Evolutionary conservation across 2,113 vertebrate species (phyloP), one percentile per base, ranked within the genome.

Genomic region (Gasterosteus aculeatus): DNA sequence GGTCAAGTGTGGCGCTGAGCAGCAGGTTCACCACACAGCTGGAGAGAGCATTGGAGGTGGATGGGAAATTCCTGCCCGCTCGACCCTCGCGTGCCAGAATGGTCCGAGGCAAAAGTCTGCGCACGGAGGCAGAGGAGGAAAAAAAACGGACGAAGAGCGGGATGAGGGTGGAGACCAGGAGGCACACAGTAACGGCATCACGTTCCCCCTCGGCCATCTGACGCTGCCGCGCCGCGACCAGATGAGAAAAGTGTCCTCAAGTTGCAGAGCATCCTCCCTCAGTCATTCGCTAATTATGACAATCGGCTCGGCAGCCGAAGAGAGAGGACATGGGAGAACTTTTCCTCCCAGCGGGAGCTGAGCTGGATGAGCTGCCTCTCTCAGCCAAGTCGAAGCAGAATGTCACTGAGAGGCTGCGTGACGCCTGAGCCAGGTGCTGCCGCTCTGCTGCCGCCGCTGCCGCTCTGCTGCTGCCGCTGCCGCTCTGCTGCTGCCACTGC

Each of bases 1-100:
- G 88, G 88, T 91, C 82, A 90, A 89, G 82, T 87, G 80, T 53
- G 59, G 71, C 58, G 29, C 80, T 33, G 78, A 64, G 65, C 58
- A 72, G 77, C 66, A 51, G 82, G 79, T 87, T 87, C 85, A 79
- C 58, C 83, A 77, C 82, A 74, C 84, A 75, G 87, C 35, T 66
- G 69, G 80, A 82, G 80, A 74, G 70, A 76, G 69, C 73, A 70
- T 7, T 46, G 78, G 78, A 69, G 72, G 72, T 53, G 69, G 79
- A 62, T 82, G 81, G 83, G 53, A 80, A 67, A 83, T 86, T 84
- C 86, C 77, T 44, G 70, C 80, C 72, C 78, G 75, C 77, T 78
- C 86, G 83, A 89, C 82, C 76, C 77, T 38, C 11, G 66, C 77
- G 53, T 81, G 78, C 66, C 56, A 72, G 71, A 82, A 53, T 35